phyloP scores from a whole-genome alignment of 1,140 invertebrate genomes.

The Pogonomyrmex californicus region DNA sequence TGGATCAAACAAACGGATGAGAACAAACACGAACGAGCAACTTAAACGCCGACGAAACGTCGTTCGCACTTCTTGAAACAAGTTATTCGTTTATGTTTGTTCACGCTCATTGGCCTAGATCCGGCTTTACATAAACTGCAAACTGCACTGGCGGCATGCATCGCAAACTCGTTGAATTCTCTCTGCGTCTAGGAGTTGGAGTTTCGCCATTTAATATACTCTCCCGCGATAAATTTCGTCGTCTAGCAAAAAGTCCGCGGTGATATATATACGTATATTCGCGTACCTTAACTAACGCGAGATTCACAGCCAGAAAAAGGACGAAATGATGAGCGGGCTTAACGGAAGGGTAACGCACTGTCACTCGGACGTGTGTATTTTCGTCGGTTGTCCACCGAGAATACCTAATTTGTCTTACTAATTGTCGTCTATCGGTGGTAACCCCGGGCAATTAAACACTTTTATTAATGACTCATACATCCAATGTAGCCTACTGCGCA shows the following conservation, averaged over 20 bases:
- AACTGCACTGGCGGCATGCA: slow-evolving; percentile 45
- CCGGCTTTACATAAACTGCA: slow-evolving; percentile 47
- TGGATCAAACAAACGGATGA: background rate
- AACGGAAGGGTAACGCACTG: background rate
- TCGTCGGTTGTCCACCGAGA: slow-evolving; percentile 38
- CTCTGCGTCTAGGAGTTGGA: slow-evolving; percentile 61
- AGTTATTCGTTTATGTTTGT: slow-evolving; percentile 15
- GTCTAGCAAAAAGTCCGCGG: slow-evolving; percentile 61
- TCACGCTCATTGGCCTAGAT: slow-evolving; percentile 28
- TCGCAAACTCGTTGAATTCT: slow-evolving; percentile 60
- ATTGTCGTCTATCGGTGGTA: background rate
- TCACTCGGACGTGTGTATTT: background rate
- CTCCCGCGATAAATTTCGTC: slow-evolving; percentile 63
- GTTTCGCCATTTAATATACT: slow-evolving; percentile 74
- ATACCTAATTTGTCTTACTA: slow-evolving; percentile 26
- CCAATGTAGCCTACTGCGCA: background rate
- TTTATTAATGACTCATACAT: slow-evolving; percentile 59
- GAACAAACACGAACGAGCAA: background rate
- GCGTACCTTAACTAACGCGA: slow-evolving; percentile 13
- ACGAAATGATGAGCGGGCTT: background rate
- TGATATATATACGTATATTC: background rate
- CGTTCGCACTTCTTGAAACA: background rate
- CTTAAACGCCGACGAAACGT: background rate
- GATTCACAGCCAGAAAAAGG: background rate
- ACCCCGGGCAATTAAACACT: slow-evolving; percentile 41